phyloP scores from a whole-genome alignment of 1,140 invertebrate genomes.

The Linepithema humile region DNA sequence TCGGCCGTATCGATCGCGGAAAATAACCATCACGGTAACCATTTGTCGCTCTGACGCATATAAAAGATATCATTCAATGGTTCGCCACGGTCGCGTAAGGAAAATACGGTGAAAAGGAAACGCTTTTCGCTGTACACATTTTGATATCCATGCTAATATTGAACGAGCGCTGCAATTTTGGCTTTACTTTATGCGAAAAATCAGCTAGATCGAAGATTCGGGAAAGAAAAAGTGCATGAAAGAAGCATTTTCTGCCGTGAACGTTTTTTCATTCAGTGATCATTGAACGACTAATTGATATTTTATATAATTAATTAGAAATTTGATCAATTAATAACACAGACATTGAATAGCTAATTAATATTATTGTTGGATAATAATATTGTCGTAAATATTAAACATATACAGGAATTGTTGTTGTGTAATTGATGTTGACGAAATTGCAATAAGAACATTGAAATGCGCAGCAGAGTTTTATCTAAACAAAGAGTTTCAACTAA shows the following conservation, averaged over 20 bases:
- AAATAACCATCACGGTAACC: slow-evolving; percentile 52
- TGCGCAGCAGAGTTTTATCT: not conserved
- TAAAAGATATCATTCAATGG: slow-evolving; percentile 41
- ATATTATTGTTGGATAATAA: not conserved
- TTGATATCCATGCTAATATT: not conserved
- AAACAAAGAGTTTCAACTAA: not conserved
- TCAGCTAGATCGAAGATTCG: not conserved
- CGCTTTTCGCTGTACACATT: slow-evolving; percentile 8
- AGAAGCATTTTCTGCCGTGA: not conserved
- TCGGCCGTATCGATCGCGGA: slow-evolving; percentile 46
- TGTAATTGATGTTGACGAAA: not conserved
- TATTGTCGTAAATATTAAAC: not conserved
- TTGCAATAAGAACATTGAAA: not conserved
- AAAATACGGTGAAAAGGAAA: slow-evolving; percentile 9
- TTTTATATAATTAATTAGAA: slow-evolving; percentile 19
- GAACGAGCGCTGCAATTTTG: not conserved
- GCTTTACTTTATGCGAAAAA: not conserved
- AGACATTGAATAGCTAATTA: not conserved
- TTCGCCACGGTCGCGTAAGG: not conserved
- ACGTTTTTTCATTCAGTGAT: not conserved
- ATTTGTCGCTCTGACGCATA: slow-evolving; percentile 44
- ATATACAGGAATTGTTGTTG: not conserved
- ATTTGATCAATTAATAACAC: not conserved
- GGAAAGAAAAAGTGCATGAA: not conserved
- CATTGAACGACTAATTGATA: slow-evolving; percentile 11